A percentile compares a stretch with the other conserved stretches of the same genome.
These are phyloP conservation scores for Thripadectes ignobilis DNA, from an alignment of 2,797 vertebrate genomes.

Conservation along the genomic window DNA sequence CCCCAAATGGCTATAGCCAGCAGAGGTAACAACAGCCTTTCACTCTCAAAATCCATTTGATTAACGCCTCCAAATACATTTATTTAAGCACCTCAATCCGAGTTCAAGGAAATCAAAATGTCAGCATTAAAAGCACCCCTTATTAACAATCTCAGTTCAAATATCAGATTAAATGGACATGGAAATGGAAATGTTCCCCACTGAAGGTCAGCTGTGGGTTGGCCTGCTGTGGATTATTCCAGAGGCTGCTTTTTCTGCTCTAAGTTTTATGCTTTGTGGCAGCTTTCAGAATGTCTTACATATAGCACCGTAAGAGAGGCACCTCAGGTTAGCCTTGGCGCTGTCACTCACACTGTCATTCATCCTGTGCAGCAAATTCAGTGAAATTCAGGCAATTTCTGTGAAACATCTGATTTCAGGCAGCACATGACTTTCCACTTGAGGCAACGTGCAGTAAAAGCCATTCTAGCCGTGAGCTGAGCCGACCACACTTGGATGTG, in stretches of 20 bases:
- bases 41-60: background rate
- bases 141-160: background rate
- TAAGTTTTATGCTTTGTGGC: background rate
- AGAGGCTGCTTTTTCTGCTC: background rate
- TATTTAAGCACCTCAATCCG: background rate
- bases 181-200: background rate
- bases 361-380: background rate
- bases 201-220: background rate
- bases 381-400: background rate
- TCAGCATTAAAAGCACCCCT: background rate
- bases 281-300: background rate
- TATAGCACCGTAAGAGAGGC: background rate
- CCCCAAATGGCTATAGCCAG: background rate
- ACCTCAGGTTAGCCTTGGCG: background rate
- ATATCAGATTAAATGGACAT: background rate
- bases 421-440: background rate
- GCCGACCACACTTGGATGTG: background rate
- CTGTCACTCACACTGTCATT: background rate
- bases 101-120: slow-evolving; percentile 28
- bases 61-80: background rate
- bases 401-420: background rate
- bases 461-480: background rate
- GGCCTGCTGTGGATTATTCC: background rate
- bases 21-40: background rate
- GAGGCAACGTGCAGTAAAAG: background rate